Conservation (phyloP, 1,140 invertebrate genomes). For the Lepidurus packardi region DNA sequence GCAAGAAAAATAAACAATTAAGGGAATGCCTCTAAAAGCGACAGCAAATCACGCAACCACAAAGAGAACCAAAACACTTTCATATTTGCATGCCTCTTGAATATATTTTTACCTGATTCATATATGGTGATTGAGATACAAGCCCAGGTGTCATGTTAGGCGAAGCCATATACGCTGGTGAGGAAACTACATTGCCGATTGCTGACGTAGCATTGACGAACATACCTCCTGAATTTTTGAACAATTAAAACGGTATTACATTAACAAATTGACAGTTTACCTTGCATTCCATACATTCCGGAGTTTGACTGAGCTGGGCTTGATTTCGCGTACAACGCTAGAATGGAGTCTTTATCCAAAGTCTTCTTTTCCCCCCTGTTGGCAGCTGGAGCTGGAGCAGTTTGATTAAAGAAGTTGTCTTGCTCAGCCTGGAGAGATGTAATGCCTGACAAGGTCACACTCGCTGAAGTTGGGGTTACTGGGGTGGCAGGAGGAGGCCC, state of each 20-base stretch:
- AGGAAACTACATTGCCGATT: not conserved
- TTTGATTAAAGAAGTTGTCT: constrained; percentile 83
- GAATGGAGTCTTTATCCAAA: constrained; percentile 87
- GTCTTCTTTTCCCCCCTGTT: constrained; percentile 60
- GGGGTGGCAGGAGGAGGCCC: constrained; percentile 36
- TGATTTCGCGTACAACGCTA: constrained; percentile 63
- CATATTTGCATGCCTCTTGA: too few relatives aligned
- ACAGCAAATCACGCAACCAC: too few relatives aligned
- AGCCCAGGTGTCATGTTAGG: not conserved
- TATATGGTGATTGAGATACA: not conserved
- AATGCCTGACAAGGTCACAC: constrained; percentile 29
- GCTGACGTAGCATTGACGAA: not conserved
- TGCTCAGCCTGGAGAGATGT: constrained; percentile 55
- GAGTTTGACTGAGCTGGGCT: not conserved
- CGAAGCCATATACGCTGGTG: not conserved
- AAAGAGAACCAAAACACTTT: too few relatives aligned
- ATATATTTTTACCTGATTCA: not conserved
- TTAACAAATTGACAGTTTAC: not conserved
- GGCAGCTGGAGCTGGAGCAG: constrained; percentile 58
- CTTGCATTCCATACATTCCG: not conserved
- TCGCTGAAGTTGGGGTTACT: constrained; percentile 44
- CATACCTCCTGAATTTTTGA: constrained; percentile 3
- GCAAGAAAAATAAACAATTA: not conserved
- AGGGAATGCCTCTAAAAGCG: too few relatives aligned
- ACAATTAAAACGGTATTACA: not conserved